Evolutionary conservation across 2,888 invertebrate genomes (phyloP), one percentile per base, ranked within the genome.

Genomic region (Eupithecia dodoneata): DNA sequence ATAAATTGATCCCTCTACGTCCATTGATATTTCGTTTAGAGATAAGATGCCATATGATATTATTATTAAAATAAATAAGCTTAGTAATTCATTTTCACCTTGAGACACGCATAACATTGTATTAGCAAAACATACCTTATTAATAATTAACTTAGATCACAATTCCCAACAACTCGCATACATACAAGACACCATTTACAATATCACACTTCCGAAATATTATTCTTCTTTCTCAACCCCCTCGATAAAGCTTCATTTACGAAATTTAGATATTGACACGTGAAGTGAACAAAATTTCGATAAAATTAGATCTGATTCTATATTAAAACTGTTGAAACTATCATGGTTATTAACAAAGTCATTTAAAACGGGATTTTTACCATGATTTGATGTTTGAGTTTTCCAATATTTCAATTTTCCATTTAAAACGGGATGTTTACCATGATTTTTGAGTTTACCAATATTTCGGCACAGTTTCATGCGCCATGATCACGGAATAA

Each of bases 131-230:
- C 71, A 75, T 75, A 81, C 74, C 76, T 86, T 86, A 87, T 83
- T 86, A 89, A 86, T 87, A 87, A 86, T 89, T 89, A 90, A 86
- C 86, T 90, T 90, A 93, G 85, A 93, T 93, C 92, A 93, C 93
- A 93, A 88, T 91, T 91, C 85, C 87, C 88, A 88, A 86, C 83
- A 87, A 88, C 85, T 87, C 85, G 78, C 89, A 89, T 87, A 86
- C 87, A 81, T 81, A 30, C 78, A 82, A 83, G 75, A 87, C 87
- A 91, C 87, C 85, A 87, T 86, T 83, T 86, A 90, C 86, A 88
- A 81, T 88, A 91, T 91, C 91, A 92, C 90, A 89, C 91, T 84
- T 87, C 67, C 82, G 87, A 88, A 85, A 90, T 90, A 87, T 86
- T 81, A 84, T 83, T 73, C 81, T 80, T 73, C 74, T n/a, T 74